These are phyloP conservation scores for Hozukius guyotensis DNA, from an alignment of 2,797 vertebrate species.

Conservation along the genomic window DNA sequence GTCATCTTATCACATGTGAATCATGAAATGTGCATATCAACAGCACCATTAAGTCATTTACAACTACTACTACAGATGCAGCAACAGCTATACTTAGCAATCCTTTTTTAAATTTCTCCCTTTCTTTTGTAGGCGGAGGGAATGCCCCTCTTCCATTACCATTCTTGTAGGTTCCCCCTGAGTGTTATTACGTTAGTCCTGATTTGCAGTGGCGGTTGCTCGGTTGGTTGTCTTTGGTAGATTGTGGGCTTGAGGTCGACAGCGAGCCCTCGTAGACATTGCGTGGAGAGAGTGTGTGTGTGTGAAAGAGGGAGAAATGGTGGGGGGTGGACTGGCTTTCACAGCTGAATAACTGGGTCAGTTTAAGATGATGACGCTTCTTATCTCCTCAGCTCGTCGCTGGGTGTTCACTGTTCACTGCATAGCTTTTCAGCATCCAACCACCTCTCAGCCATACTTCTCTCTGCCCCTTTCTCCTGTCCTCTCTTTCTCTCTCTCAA, in stretches of 20 bases:
- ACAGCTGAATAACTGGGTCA: conserved; percentile 84
- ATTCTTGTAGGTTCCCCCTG: conserved; percentile 42
- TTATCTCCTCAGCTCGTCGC: conserved; percentile 73
- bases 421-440: conserved; percentile 64
- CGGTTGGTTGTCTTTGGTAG: conserved; percentile 35
- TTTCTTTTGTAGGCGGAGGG: conserved; percentile 28
- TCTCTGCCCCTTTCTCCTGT: not conserved
- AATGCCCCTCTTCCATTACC: conserved; percentile 39
- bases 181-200: conserved; percentile 29
- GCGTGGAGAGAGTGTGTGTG: not conserved
- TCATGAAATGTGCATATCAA: conserved; percentile 19
- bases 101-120: conserved; percentile 3
- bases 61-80: conserved; percentile 9
- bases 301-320: not conserved
- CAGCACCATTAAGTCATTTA: not conserved
- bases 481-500: not conserved
- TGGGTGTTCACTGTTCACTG: conserved; percentile 60
- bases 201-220: conserved; percentile 46
- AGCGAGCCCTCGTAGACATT: conserved; percentile 2
- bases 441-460: conserved; percentile 13
- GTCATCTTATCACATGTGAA: conserved; percentile 18
- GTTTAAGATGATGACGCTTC: conserved; percentile 73
- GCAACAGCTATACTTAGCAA: not conserved
- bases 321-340: conserved; percentile 54
- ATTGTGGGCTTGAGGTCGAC: conserved; percentile 42